Conservation (phyloP, 2,888 invertebrate species). For the Drosophila nr. fundita region DNA sequence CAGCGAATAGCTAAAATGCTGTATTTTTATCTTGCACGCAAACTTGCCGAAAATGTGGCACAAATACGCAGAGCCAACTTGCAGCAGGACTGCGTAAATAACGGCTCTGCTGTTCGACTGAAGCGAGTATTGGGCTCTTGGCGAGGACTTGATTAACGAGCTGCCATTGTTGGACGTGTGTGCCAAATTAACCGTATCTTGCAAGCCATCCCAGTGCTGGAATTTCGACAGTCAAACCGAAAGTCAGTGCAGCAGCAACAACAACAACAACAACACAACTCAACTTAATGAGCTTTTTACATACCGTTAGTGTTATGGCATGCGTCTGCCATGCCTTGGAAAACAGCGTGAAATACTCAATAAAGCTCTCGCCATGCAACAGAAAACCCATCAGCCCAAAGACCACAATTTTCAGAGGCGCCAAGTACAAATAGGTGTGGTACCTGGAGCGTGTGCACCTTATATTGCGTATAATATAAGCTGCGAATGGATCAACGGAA, state of each 20-base stretch:
- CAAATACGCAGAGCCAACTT: constrained; percentile 88
- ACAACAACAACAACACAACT: not conserved
- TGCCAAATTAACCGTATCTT: constrained; percentile 41
- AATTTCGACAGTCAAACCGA: constrained; percentile 20
- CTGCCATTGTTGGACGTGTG: constrained; percentile 37
- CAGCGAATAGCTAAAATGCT: constrained; percentile 93
- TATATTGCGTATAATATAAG: constrained; percentile 79
- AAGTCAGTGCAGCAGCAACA: not conserved
- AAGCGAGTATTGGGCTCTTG: constrained; percentile 56
- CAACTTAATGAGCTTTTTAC: constrained; percentile 26
- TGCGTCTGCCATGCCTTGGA: constrained; percentile 86
- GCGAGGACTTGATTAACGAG: constrained; percentile 40
- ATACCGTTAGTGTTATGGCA: constrained; percentile 86
- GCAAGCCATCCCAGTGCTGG: constrained; percentile 41
- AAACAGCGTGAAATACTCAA: constrained; percentile 85
- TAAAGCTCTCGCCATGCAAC: constrained; percentile 84
- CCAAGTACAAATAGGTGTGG: constrained; percentile 90
- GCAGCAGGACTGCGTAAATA: constrained; percentile 88
- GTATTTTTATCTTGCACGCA: constrained; percentile 95
- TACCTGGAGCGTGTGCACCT: constrained; percentile 89
- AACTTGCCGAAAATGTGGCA: constrained; percentile 91
- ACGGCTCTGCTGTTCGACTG: constrained; percentile 77
- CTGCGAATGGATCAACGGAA: constrained; percentile 38
- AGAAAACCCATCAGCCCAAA: constrained; percentile 89
- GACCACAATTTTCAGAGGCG: constrained; percentile 91